Evolutionary conservation across 2,888 invertebrate species (phyloP), one percentile per base, ranked within the genome.

Genomic region (Drosophila hamatofila): DNA sequence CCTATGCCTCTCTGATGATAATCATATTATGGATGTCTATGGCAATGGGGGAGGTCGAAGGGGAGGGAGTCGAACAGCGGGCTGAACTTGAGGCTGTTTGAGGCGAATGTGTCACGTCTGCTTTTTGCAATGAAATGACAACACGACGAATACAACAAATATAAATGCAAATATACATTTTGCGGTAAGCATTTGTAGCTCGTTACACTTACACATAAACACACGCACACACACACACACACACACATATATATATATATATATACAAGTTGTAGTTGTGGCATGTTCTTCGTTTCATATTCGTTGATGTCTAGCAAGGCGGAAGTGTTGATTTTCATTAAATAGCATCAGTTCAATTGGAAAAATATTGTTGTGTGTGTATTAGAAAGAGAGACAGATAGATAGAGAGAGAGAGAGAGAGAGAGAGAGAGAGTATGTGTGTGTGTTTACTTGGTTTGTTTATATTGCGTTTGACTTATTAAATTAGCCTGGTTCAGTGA

Each of bases 291-390:
- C 39, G 54, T 60, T 62, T 59, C 56, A 42, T 49, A 44, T 54
- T 64, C 65, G 72, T 54, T 71, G 57, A 63, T 62, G 75, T 73
- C 62, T 68, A 71, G 48, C 71, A 72, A 73, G 65, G 54, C 85
- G 81, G 88, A 87, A 84, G 88, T 85, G 85, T 87, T 81, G 85
- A 87, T 84, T 87, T 87, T 83, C 85, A 85, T 85, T 85, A 81
- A 72, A 76, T 65, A 68, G 72, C 74, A 81, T 75, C 72, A 75
- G 85, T 78, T 85, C 80, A 83, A 83, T 85, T 76, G 81, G 81
- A 85, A 88, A 81, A 81, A 88, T 75, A 69, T 79, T 83, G 55
- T 68, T 79, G 23, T 25, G 18, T n/a, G 39, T 41, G 39, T n/a
- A 18, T 59, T 42, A 51, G 57, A 44, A 33, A 6, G 42, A 12